Percentiles rank a stretch among this genome's conserved stretches.
Conservation (phyloP, 2,888 invertebrate species). For the Hedya salicella region DNA sequence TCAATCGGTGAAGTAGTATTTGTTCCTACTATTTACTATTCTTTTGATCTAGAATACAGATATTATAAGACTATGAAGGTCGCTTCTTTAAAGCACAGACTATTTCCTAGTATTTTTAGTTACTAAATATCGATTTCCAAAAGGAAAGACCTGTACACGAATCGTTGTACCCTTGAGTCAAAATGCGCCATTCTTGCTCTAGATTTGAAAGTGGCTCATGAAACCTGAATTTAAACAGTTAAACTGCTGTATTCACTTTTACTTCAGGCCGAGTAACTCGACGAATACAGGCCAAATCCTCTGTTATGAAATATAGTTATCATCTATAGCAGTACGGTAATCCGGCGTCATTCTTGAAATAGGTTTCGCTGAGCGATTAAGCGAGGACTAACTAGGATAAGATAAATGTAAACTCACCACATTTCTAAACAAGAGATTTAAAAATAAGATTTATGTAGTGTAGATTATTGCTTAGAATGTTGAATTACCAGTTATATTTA, state of each 20-base stretch:
- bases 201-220: constrained; percentile 12
- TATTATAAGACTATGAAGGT: not conserved
- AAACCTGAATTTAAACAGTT: not conserved
- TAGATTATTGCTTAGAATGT: too few relatives aligned
- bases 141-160: not conserved
- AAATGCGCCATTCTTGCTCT: constrained; percentile 21
- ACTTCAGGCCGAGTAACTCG: not conserved
- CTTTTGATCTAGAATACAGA: too few relatives aligned
- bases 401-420: not conserved
- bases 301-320: not conserved
- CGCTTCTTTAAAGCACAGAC: not conserved
- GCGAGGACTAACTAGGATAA: too few relatives aligned
- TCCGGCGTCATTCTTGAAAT: constrained; percentile 5
- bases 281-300: not conserved
- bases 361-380: not conserved
- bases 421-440: not conserved
- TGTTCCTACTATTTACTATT: too few relatives aligned
- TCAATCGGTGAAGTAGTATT: too few relatives aligned
- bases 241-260: not conserved
- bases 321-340: constrained; percentile 5
- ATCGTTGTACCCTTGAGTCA: not conserved
- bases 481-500: too few relatives aligned
- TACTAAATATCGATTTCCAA: constrained; percentile 24
- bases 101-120: constrained; percentile 21
- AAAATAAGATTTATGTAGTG: not conserved